Base-by-base conservation (phyloP, 2,113 vertebrate species). In the Cairina moschata region DNA sequence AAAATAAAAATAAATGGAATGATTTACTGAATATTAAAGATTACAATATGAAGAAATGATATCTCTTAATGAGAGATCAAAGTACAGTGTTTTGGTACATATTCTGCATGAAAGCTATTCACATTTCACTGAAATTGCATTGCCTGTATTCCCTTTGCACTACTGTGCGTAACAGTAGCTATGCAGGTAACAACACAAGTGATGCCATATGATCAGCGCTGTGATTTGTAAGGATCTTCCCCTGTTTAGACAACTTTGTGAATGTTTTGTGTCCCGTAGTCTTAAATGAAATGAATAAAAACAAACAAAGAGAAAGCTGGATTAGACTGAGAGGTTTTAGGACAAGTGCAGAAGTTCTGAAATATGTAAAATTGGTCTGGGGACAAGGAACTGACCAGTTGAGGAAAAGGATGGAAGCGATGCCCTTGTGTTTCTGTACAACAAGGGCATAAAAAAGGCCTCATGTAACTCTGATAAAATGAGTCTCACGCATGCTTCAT, bases 401-500 rank as follows among this genome's bases (percentile, higher is more conserved):
- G 46, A 6, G 14, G 38, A 77, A 29, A 29, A n/a, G 31, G 18
- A 28, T 79, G 29, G 36, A 75, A 55, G 16, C 2, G 9, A 14
- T 1, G 5, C 13, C 5, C 4, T 20, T 15, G 3, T 3, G 3
- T 34, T 60, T 29, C 22, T 40, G 28, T 42, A 13, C 6, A 14
- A 3, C 5, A 9, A 6, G 46, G 56, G 46, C 31, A 36, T 75
- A 50, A 38, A 46, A 83, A 75, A 3, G 1, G 4, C 3, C 34
- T 63, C 40, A n/a, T 40, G 6, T 23, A 8, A 21, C 46, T 50
- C 5, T 36, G 9, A 31, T 60, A 50, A 62, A 60, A 59, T 34
- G 16, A 67, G n/a, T 20, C 31, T 34, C 13, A 48, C 0, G 0
- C 3, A 8, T 15, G 6, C 31, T 52, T 73, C 1, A 1, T 44